phyloP scores from a whole-genome alignment of 2,888 invertebrate species.

The Drosophila nigricruria region DNA sequence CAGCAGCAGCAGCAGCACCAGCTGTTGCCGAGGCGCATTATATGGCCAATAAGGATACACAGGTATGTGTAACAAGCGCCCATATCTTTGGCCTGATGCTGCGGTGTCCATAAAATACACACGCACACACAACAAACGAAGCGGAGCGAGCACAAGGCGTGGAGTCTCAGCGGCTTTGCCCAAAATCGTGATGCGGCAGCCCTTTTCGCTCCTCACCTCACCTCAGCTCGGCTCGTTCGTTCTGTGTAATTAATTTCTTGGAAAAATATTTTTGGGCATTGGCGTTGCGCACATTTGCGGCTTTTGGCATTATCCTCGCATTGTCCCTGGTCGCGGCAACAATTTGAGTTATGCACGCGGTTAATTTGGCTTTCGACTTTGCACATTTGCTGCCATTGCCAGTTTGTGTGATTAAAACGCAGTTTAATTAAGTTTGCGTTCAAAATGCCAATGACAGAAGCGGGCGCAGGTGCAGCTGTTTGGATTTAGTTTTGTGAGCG shows the following conservation, averaged over 20 bases:
- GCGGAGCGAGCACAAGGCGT: neutral
- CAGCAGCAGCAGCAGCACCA: slow-evolving; percentile 22
- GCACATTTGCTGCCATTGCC: slow-evolving; percentile 10
- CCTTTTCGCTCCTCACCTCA: neutral
- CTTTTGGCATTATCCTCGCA: slow-evolving; percentile 36
- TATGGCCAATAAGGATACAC: slow-evolving; percentile 73
- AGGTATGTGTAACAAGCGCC: slow-evolving; percentile 39
- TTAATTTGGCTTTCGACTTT: slow-evolving; percentile 44
- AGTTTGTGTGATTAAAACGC: slow-evolving; percentile 39
- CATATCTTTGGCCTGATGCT: slow-evolving; percentile 55
- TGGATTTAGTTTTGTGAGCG: neutral
- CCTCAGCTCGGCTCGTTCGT: slow-evolving; percentile 7
- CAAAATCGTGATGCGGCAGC: slow-evolving; percentile 26
- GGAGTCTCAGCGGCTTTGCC: neutral
- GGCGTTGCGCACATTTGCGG: slow-evolving; percentile 48
- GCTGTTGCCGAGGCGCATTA: slow-evolving; percentile 47
- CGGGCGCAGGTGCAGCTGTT: no score
- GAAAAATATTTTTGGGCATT: slow-evolving; percentile 61
- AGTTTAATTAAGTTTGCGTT: slow-evolving; percentile 63
- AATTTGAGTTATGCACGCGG: slow-evolving; percentile 70
- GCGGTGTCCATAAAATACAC: slow-evolving; percentile 55
- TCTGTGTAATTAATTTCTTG: slow-evolving; percentile 74
- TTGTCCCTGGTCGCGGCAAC: slow-evolving; percentile 19
- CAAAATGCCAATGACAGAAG: slow-evolving; percentile 38
- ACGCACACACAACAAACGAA: slow-evolving; percentile 10